Base-by-base conservation (phyloP, 2,888 invertebrate genomes). In the Girardia tigrina region DNA sequence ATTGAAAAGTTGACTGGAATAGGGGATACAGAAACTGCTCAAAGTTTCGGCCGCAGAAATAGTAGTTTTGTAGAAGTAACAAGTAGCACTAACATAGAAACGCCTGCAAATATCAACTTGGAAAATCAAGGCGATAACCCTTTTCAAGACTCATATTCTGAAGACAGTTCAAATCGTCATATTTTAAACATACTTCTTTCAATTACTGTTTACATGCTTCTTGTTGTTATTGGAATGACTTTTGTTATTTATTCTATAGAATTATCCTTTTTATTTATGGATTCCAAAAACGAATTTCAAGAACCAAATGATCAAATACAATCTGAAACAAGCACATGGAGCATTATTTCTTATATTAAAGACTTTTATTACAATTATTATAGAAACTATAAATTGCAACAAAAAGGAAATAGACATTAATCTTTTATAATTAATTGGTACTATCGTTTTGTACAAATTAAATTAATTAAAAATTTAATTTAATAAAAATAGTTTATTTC, bases 131-230 rank as follows among this genome's bases (percentile, higher is more conserved):
- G 56, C 4, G 56, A 56, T n/a, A 56, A 56, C 23, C 56, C 56
- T 20, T n/a, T 56, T 56, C 56, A 4, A 56, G 56, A 56, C n/a
- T n/a, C 56, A 20, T 20, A 56, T 56, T 56, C 56, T 20, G 56
- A 56, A 16, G 56, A 56, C 4, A 56, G 23, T 56, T 56, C 56
- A 20, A 56, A n/a, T 8, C 56, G n/a, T 20, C n/a, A 56, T 56
- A n/a, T 56, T 56, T 8, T 56, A 8, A 23, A 23, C 12, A 56
- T n/a, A 23, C n/a, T 56, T 4, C n/a, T 56, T n/a, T 56, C 56
- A n/a, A 56, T 56, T 56, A n/a, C 56, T n/a, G 56, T n/a, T 8
- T 56, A 56, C n/a, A 56, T 56, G 56, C 4, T 56, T 56, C 56
- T 56, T 12, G 23, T 56, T n/a, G n/a, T 56, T 20, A n/a, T 56